Evolutionary conservation across 2,797 vertebrate genomes (phyloP).

Genomic region (Rhabdomys pumilio): DNA sequence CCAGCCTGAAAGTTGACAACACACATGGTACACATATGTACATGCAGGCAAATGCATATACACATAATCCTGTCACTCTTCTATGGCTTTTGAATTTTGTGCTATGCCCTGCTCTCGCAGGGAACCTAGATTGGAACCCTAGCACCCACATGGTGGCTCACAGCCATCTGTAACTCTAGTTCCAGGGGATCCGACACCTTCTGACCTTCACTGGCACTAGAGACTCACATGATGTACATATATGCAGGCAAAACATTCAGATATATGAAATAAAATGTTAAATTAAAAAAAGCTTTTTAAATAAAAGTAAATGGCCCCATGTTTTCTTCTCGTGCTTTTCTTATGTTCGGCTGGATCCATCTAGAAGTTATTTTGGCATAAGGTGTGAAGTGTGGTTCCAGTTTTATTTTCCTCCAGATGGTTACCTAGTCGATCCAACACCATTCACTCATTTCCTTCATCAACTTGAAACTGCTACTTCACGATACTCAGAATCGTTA

Average conservation of each 20-base stretch:
- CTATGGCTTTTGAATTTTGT: conserved; percentile 45
- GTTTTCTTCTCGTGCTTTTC: conserved; percentile 77
- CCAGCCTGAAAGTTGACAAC: not conserved
- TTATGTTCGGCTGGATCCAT: conserved; percentile 60
- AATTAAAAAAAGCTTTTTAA: not conserved
- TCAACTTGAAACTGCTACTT: conserved; percentile 57
- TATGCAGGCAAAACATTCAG: not conserved
- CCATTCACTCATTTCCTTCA: conserved; percentile 51
- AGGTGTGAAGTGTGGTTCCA: conserved; percentile 70
- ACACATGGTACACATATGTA: not conserved
- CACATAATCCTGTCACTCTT: not conserved
- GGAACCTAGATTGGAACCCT: not conserved
- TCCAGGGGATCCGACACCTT: not conserved
- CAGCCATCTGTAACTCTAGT: not conserved
- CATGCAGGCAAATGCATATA: not conserved
- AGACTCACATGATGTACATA: not conserved
- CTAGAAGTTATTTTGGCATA: conserved; percentile 74
- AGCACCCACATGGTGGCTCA: too few relatives aligned
- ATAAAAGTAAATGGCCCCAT: conserved; percentile 34
- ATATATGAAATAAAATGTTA: not conserved
- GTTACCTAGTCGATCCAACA: conserved; percentile 58
- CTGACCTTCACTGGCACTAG: not conserved
- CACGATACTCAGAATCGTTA: conserved; percentile 48
- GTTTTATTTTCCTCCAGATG: conserved; percentile 78
- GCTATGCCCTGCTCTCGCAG: not conserved